Conservation (phyloP, 2,888 invertebrate genomes). For the Catocala nupta region DNA sequence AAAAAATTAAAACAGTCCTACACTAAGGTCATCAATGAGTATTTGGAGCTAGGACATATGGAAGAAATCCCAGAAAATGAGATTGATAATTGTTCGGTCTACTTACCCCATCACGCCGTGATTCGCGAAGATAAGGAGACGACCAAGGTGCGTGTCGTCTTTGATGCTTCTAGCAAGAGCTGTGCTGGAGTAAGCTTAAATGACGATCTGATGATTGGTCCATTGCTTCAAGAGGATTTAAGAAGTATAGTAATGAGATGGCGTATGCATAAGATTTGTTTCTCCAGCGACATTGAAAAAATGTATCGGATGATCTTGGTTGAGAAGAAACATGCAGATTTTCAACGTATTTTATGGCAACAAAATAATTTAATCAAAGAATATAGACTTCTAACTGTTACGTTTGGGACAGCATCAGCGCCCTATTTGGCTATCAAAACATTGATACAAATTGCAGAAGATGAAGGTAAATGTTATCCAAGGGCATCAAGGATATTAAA, state of each 20-base stretch:
- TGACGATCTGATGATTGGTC: slow-evolving; percentile 3
- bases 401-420: background rate
- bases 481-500: slow-evolving; percentile 5
- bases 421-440: slow-evolving; percentile 1
- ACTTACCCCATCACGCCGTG: slow-evolving; percentile 4
- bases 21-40: slow-evolving; percentile 45
- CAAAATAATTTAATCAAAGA: background rate
- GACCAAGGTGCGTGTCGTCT: background rate
- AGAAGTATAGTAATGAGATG: background rate
- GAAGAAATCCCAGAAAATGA: slow-evolving; percentile 40
- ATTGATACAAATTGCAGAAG: background rate
- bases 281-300: slow-evolving; percentile 11
- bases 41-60: slow-evolving; percentile 37
- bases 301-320: slow-evolving; percentile 18
- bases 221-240: no score
- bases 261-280: slow-evolving; percentile 9
- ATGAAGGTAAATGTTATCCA: slow-evolving; percentile 3
- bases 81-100: slow-evolving; percentile 6
- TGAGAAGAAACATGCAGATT: slow-evolving; percentile 10
- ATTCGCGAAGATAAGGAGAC: background rate
- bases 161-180: background rate
- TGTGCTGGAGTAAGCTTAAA: background rate
- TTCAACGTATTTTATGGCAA: slow-evolving; percentile 1
- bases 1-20: background rate
- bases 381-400: slow-evolving; percentile 1